A percentile compares a stretch with the other conserved stretches of the same genome.
Evolutionary conservation across 2,797 vertebrate species (phyloP).

Genomic region (Sitta carolinensis): DNA sequence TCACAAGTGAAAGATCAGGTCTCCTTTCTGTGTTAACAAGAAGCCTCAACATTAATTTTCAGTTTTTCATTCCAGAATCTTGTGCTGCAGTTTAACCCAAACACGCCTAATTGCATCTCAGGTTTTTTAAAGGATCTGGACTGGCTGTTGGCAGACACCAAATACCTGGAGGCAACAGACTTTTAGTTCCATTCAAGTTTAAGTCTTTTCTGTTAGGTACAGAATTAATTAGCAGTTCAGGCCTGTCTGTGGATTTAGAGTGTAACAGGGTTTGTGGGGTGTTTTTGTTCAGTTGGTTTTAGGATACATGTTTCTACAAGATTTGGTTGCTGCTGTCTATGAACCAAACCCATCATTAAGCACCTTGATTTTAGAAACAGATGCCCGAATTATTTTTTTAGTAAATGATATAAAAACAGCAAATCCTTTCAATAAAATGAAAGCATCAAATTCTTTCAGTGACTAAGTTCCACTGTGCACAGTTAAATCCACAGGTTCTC

Average conservation of each 20-base stretch:
- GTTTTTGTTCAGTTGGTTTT: neutral
- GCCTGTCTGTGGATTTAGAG: conserved; percentile 79
- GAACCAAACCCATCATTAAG: conserved; percentile 28
- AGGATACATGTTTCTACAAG: neutral
- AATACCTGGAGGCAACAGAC: conserved; percentile 84
- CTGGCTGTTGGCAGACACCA: conserved; percentile 79
- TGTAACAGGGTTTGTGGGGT: conserved; percentile 52
- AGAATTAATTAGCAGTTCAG: conserved; percentile 71
- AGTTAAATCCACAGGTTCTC: conserved; percentile 81
- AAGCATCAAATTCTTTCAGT: conserved; percentile 21
- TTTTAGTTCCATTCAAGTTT: conserved; percentile 79
- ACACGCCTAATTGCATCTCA: conserved; percentile 52
- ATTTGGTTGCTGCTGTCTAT: conserved; percentile 12
- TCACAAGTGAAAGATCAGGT: neutral
- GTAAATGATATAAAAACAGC: conserved; percentile 14
- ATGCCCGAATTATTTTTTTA: conserved; percentile 9
- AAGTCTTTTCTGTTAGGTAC: conserved; percentile 65
- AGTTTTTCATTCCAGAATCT: neutral
- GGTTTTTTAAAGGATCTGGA: conserved; percentile 73
- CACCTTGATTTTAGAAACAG: conserved; percentile 27
- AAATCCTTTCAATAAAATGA: neutral
- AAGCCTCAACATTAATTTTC: neutral
- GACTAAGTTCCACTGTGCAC: conserved; percentile 65
- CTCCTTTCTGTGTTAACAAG: neutral
- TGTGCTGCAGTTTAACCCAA: conserved; percentile 59